Conservation (phyloP, 2,888 invertebrate species). For the Ormyrus pomaceus region DNA sequence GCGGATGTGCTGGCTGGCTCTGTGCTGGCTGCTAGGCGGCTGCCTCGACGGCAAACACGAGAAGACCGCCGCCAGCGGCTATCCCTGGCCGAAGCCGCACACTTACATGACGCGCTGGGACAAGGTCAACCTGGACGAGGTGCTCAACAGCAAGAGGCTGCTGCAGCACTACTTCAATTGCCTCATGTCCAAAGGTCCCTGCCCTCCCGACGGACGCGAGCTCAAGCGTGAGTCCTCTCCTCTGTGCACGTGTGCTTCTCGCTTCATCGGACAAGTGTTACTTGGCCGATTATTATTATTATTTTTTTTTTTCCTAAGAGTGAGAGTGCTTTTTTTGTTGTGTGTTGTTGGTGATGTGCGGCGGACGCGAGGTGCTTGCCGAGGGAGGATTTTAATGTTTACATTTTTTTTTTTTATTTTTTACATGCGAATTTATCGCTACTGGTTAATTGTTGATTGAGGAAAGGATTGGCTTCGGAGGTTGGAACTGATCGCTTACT, state of each 20-base stretch:
- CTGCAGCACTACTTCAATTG: constrained; percentile 85
- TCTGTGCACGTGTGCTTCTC: neutral
- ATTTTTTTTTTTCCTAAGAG: no score
- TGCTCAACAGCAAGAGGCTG: constrained; percentile 82
- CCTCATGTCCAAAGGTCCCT: constrained; percentile 81
- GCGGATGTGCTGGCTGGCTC: constrained; percentile 57
- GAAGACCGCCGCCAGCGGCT: constrained; percentile 14
- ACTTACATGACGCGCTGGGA: constrained; percentile 80
- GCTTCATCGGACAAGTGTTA: neutral
- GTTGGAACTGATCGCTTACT: no score
- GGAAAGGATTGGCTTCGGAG: no score
- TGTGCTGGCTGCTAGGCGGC: constrained; percentile 55
- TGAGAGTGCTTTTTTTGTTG: no score
- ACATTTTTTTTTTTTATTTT: no score
- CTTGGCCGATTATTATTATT: no score
- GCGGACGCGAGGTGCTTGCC: no score
- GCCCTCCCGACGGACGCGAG: constrained; percentile 84
- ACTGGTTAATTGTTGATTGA: no score
- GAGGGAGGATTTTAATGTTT: no score
- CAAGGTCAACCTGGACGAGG: constrained; percentile 82
- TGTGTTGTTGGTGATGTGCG: no score
- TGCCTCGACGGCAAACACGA: constrained; percentile 42
- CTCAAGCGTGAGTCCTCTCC: constrained; percentile 82
- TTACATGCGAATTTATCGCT: no score
- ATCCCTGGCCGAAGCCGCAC: constrained; percentile 60